Evolutionary conservation across 2,888 invertebrate genomes (phyloP).

Genomic region (Buathra laborator): DNA sequence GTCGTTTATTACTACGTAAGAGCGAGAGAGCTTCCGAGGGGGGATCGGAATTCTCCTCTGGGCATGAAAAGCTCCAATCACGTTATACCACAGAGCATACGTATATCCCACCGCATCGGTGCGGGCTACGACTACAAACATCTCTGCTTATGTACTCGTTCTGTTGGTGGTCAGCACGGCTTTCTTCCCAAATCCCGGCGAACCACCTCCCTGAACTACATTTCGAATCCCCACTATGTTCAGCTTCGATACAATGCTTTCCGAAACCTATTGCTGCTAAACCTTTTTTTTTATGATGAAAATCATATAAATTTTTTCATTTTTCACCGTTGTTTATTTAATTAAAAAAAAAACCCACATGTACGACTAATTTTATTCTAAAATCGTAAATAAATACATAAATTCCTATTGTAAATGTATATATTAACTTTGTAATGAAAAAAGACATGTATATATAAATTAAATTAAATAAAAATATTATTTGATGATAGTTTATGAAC

Average conservation of each 20-base stretch:
- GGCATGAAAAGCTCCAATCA: conserved; percentile 63
- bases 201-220: conserved; percentile 17
- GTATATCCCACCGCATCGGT: conserved; percentile 30
- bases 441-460: too few species aligned
- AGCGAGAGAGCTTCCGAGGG: conserved; percentile 54
- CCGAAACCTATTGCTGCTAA: background rate
- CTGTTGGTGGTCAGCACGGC: conserved; percentile 33
- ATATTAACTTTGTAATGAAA: too few species aligned
- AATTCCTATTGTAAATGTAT: too few species aligned
- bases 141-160: conserved; percentile 25
- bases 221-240: conserved; percentile 43
- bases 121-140: conserved; percentile 17
- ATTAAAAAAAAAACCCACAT: too few species aligned
- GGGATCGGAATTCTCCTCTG: conserved; percentile 41
- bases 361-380: too few species aligned
- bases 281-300: background rate
- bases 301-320: background rate
- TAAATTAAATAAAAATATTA: too few species aligned
- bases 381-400: too few species aligned
- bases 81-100: conserved; percentile 55
- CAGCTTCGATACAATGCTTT: conserved; percentile 22
- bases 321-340: background rate
- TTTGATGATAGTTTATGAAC: too few species aligned
- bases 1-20: conserved; percentile 65
- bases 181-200: conserved; percentile 50